Evolutionary conservation across 2,797 vertebrate genomes (phyloP).

Genomic region (Platalea minor): DNA sequence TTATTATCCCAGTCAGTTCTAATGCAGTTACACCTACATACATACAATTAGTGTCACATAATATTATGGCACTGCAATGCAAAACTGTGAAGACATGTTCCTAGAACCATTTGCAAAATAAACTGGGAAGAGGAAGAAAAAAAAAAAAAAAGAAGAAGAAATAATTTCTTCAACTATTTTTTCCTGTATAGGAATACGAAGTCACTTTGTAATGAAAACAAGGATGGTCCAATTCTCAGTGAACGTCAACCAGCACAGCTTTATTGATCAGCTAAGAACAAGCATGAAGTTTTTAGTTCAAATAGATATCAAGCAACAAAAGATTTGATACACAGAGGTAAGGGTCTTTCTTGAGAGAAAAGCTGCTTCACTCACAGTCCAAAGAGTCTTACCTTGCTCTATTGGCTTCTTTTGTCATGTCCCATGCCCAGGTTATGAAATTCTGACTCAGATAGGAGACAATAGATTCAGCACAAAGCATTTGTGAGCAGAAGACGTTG

Average conservation of each 20-base stretch:
- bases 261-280: not conserved
- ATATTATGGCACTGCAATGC: not conserved
- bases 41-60: not conserved
- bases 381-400: constrained; percentile 89
- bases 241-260: not conserved
- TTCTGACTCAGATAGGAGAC: constrained; percentile 99
- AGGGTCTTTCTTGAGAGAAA: not conserved
- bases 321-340: not conserved
- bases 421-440: constrained; percentile 99
- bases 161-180: not conserved
- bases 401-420: constrained; percentile 97
- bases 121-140: not conserved
- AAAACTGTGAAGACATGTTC: not conserved
- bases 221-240: not conserved
- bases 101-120: not conserved
- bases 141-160: not conserved
- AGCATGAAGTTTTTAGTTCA: not conserved
- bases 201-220: not conserved
- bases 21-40: not conserved
- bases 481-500: constrained; percentile 99
- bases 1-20: not conserved
- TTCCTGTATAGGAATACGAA: not conserved
- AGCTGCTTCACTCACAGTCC: not conserved
- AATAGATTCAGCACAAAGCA: constrained; percentile 99
- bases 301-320: not conserved